phyloP scores from a whole-genome alignment of 92 coral and sea anemone genomes.

The Pocillopora grandis region DNA sequence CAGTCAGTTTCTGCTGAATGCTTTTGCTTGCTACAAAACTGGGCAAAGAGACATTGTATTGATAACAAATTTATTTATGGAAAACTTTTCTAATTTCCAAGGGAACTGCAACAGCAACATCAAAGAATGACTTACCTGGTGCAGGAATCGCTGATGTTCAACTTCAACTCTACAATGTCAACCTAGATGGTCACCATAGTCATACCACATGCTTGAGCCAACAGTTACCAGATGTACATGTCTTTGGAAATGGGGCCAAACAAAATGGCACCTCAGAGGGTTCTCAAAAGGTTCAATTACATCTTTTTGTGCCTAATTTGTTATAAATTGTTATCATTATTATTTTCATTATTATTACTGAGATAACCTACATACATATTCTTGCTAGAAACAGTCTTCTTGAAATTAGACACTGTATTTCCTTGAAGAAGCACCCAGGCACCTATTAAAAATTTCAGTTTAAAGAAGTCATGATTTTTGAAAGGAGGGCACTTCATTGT shows the following conservation, averaged over 20 bases:
- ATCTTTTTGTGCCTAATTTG: background rate
- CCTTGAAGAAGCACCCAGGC: too few species aligned
- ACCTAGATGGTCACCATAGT: conserved; percentile 39
- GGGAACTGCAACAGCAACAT: conserved; percentile 9
- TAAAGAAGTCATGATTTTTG: too few species aligned
- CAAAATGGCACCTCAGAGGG: conserved; percentile 24
- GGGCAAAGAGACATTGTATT: too few species aligned
- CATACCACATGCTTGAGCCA: conserved; percentile 47
- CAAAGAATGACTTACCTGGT: conserved; percentile 51
- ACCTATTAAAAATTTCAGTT: too few species aligned
- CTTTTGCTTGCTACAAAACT: too few species aligned
- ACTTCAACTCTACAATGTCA: conserved; percentile 68
- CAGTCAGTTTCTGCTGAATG: too few species aligned
- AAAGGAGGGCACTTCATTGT: too few species aligned
- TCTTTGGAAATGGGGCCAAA: conserved; percentile 20
- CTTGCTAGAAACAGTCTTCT: too few species aligned
- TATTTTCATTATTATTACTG: too few species aligned
- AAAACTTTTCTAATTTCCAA: background rate
- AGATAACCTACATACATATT: too few species aligned
- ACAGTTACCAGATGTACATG: conserved; percentile 11
- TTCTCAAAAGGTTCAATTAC: background rate
- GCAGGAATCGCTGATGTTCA: conserved; percentile 76
- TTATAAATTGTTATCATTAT: background rate
- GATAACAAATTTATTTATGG: background rate
- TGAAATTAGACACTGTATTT: too few species aligned